A percentile compares a stretch with the other conserved stretches of the same genome.
Evolutionary conservation across 1,140 invertebrate species (phyloP).

Genomic region (Saxidomus purpurata): DNA sequence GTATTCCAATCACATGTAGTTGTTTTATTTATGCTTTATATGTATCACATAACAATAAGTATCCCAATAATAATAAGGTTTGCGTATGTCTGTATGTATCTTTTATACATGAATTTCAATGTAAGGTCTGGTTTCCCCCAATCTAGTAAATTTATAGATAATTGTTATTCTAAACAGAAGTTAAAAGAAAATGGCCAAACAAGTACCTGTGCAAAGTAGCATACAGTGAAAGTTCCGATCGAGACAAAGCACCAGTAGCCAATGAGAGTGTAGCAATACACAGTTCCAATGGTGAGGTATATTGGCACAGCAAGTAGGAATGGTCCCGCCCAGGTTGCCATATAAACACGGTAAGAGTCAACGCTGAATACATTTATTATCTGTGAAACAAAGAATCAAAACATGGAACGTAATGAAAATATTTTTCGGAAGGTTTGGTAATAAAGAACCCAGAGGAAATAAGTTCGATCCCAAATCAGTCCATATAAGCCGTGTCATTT

Average conservation of each 20-base stretch:
- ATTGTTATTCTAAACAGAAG: neutral
- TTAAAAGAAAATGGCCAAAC: neutral
- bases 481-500: too few relatives aligned
- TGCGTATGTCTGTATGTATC: too few relatives aligned
- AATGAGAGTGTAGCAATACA: slow-evolving; percentile 59
- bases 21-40: too few relatives aligned
- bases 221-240: slow-evolving; percentile 57
- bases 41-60: too few relatives aligned
- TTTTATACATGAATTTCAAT: too few relatives aligned
- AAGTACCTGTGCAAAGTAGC: slow-evolving; percentile 61
- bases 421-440: too few relatives aligned
- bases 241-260: slow-evolving; percentile 61
- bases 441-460: too few relatives aligned
- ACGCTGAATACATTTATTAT: slow-evolving; percentile 65
- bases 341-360: slow-evolving; percentile 61
- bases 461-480: too few relatives aligned
- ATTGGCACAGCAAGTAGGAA: slow-evolving; percentile 60
- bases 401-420: neutral
- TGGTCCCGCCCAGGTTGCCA: slow-evolving; percentile 13
- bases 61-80: too few relatives aligned
- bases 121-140: too few relatives aligned
- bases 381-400: slow-evolving; percentile 6
- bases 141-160: too few relatives aligned
- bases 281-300: slow-evolving; percentile 53
- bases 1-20: too few relatives aligned